Conservation (phyloP, 2,888 invertebrate species). For the Agriopis aurantiaria region DNA sequence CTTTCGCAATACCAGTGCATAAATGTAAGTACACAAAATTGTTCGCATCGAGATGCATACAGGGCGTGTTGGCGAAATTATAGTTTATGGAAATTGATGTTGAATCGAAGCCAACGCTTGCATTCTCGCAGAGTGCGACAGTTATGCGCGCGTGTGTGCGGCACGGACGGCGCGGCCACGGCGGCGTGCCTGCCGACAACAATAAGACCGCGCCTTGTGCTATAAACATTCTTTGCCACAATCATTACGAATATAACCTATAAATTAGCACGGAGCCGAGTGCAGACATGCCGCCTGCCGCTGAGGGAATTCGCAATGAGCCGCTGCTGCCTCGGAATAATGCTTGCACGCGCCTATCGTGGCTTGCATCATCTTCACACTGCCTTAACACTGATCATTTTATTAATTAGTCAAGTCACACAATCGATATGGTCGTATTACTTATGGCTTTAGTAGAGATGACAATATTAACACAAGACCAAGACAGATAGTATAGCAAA, state of each 20-base stretch:
- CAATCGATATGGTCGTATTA: background rate
- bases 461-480: too few relatives aligned
- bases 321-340: conserved; percentile 56
- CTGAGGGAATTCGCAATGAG: conserved; percentile 74
- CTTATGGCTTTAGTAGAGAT: too few relatives aligned
- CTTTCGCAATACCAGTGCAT: conserved; percentile 59
- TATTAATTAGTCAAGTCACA: conserved; percentile 33
- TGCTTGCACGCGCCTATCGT: conserved; percentile 54
- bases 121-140: conserved; percentile 72
- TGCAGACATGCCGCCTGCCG: conserved; percentile 64
- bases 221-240: conserved; percentile 83
- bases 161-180: conserved; percentile 55
- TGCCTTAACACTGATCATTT: conserved; percentile 35
- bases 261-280: conserved; percentile 79
- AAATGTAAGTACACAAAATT: conserved; percentile 55
- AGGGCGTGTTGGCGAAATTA: conserved; percentile 69
- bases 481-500: too few relatives aligned
- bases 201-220: conserved; percentile 82
- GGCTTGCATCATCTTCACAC: conserved; percentile 42
- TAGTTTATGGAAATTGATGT: conserved; percentile 82
- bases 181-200: conserved; percentile 75
- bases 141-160: conserved; percentile 76
- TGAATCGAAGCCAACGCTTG: conserved; percentile 79
- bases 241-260: conserved; percentile 83
- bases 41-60: conserved; percentile 70